Evolutionary conservation across 1,140 invertebrate genomes (phyloP), one percentile per base, ranked within the genome.

Genomic region (Hylyphantes graminicola): DNA sequence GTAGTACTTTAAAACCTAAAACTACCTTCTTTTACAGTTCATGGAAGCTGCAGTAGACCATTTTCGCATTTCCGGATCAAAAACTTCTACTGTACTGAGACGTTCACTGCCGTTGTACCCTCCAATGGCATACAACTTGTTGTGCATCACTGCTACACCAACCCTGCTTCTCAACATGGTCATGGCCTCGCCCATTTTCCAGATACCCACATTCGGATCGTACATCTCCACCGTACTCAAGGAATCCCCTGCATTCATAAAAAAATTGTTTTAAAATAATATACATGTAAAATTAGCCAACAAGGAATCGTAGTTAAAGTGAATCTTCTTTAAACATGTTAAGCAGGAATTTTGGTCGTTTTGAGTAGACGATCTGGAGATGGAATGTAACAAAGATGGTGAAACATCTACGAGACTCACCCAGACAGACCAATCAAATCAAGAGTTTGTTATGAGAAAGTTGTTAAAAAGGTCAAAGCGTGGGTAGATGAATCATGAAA

Each of bases 181-280:
- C 96, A 97, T 97, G 8, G 94, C 92, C 89, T 96, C 94, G 1
- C 94, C 94, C 87, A 94, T 91, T 87, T 92, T 91, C 96, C 96
- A 97, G 81, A 92, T 90, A 9, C 93, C 93, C 50, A 91, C 89
- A 53, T 93, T 90, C 13, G 95, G 95, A 90, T 96, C 94, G 89
- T 93, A 97, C 64, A 94, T 94, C 91, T 97, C 96, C 0, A 97
- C 96, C 0, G 95, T 96, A 87, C 94, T 95, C 7, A 96, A 90
- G 0, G 95, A 96, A 89, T 96, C 95, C 17, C 95, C 93, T 93
- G 87, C 12, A 61, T 21, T 13, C 7, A 70, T 53, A 74, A 1
- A 72, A 0, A 51, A 59, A 6, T 12, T 59, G 3, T 3, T 13
- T 59, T 9, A 13, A 59, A 59, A 59, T 59, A 59, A 59, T 7